These are phyloP conservation scores for Goniozus legneri DNA, from an alignment of 1,140 invertebrate species.

Conservation along the genomic window DNA sequence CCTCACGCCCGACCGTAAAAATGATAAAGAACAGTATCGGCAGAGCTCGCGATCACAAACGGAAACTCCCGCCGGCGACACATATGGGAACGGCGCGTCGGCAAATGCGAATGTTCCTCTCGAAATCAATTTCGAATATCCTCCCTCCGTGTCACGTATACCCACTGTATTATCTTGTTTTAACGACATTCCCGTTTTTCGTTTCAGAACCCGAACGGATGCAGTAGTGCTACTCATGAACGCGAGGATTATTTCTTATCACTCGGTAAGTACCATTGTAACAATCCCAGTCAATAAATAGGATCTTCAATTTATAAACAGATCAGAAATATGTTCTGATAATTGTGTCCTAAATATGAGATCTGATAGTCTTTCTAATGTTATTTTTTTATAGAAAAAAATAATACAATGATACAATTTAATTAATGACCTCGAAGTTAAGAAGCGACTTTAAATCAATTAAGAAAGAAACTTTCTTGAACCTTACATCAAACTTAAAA, in stretches of 20 bases:
- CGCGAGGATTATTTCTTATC: neutral
- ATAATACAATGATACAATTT: too few relatives aligned
- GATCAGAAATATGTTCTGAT: too few relatives aligned
- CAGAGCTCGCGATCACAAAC: constrained; percentile 31
- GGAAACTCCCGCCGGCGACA: constrained; percentile 29
- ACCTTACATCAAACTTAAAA: too few relatives aligned
- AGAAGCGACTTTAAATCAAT: too few relatives aligned
- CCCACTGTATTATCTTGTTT: too few relatives aligned
- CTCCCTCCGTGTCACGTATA: constrained; percentile 5
- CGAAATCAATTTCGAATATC: constrained; percentile 36
- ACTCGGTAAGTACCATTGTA: neutral
- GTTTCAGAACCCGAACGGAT: too few relatives aligned
- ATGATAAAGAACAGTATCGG: constrained; percentile 48
- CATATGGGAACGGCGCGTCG: constrained; percentile 32
- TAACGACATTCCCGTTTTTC: neutral
- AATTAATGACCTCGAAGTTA: too few relatives aligned
- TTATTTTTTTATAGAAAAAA: too few relatives aligned
- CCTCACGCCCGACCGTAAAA: constrained; percentile 44
- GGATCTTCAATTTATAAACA: neutral
- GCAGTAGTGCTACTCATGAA: too few relatives aligned
- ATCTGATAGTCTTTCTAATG: too few relatives aligned
- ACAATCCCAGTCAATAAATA: neutral
- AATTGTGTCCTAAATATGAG: too few relatives aligned
- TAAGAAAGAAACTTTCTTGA: too few relatives aligned
- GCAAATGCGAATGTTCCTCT: constrained; percentile 12